These are phyloP conservation scores for Zaprionus taronus DNA, from an alignment of 1,140 invertebrate species.

Conservation along the genomic window DNA sequence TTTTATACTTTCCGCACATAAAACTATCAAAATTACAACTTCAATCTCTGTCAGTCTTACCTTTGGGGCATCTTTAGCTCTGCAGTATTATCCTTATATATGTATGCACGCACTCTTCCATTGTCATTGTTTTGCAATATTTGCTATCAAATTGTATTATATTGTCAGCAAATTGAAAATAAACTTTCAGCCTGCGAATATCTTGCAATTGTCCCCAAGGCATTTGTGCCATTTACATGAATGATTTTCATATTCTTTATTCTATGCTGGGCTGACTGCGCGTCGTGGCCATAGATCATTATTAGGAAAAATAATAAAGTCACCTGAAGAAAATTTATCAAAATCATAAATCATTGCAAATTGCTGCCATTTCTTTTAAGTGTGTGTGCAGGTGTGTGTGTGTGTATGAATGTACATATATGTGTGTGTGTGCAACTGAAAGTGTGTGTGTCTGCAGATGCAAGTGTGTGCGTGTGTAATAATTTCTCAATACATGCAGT, in stretches of 20 bases:
- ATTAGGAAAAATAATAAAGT: conserved; percentile 79
- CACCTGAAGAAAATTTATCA: conserved; percentile 78
- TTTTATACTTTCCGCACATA: no score
- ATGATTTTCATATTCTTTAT: conserved; percentile 5
- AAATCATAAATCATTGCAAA: conserved; percentile 80
- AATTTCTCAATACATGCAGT: conserved; percentile 58
- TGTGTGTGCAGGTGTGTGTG: background rate
- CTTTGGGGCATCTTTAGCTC: background rate
- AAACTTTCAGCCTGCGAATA: conserved; percentile 15
- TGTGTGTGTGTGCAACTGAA: background rate
- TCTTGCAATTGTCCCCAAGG: background rate
- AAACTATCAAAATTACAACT: background rate
- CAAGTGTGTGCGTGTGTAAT: conserved; percentile 40
- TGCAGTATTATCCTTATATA: background rate
- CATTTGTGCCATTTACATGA: background rate
- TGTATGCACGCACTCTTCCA: background rate
- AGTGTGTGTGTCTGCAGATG: background rate
- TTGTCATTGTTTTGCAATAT: conserved; percentile 10
- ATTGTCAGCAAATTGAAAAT: conserved; percentile 9
- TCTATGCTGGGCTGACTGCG: background rate
- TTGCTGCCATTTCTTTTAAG: conserved; percentile 61
- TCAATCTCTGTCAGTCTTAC: background rate
- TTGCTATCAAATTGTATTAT: conserved; percentile 2
- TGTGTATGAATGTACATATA: conserved; percentile 6
- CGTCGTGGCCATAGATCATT: conserved; percentile 67